Evolutionary conservation across 2,888 invertebrate genomes (phyloP).

Genomic region (Eumacrocentrus americanus): DNA sequence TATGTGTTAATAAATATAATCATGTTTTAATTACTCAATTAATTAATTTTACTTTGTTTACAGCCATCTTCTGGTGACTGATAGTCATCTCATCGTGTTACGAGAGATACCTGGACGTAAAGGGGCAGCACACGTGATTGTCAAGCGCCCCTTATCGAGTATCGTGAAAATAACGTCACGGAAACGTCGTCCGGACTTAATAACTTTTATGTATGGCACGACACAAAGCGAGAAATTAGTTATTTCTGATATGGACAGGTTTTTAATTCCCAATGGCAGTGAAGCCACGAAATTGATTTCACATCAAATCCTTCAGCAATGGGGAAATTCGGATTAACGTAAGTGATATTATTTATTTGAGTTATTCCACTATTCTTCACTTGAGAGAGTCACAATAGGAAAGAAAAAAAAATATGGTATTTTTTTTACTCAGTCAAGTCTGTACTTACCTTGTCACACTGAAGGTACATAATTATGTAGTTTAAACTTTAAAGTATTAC

Average conservation of each 20-base stretch:
- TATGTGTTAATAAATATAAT: constrained; percentile 40
- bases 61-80: constrained; percentile 85
- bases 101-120: constrained; percentile 78
- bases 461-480: neutral
- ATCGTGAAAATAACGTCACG: constrained; percentile 98
- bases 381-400: constrained; percentile 17
- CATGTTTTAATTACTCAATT: neutral
- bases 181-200: constrained; percentile 92
- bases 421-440: constrained; percentile 6
- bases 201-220: constrained; percentile 95
- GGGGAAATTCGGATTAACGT: constrained; percentile 58
- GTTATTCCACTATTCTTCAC: constrained; percentile 12
- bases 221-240: constrained; percentile 80
- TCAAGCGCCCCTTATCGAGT: constrained; percentile 84
- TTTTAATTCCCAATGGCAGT: constrained; percentile 89
- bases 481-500: constrained; percentile 27
- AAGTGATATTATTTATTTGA: constrained; percentile 26
- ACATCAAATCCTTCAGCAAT: constrained; percentile 79
- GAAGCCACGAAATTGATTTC: constrained; percentile 90
- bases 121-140: constrained; percentile 84
- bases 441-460: constrained; percentile 14
- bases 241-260: constrained; percentile 89
- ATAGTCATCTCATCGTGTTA: constrained; percentile 84
- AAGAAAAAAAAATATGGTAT: too few relatives aligned
- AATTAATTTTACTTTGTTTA: constrained; percentile 32